phyloP scores from a whole-genome alignment of 2,797 vertebrate genomes.

The Balearica regulorum region DNA sequence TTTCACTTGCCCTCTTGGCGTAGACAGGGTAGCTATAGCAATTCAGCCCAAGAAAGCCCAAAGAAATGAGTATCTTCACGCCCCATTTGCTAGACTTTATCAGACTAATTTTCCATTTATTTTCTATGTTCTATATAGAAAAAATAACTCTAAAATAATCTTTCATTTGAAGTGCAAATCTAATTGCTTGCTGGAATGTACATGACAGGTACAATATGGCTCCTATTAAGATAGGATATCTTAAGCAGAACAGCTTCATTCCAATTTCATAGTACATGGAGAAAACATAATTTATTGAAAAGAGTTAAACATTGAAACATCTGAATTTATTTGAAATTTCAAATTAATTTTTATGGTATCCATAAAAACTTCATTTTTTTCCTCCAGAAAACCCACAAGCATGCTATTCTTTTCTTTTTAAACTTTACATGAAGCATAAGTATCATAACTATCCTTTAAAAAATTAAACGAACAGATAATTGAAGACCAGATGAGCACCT shows the following conservation, averaged over 20 bases:
- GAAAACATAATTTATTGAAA: background rate
- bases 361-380: background rate
- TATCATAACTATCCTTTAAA: background rate
- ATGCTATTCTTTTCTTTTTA: background rate
- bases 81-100: background rate
- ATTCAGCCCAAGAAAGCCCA: background rate
- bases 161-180: background rate
- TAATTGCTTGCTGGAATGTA: rapidly evolving
- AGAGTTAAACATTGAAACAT: background rate
- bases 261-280: background rate
- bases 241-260: background rate
- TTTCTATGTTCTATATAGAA: background rate
- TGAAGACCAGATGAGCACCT: background rate
- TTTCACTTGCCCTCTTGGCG: background rate
- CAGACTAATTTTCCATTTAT: background rate
- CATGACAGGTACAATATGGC: background rate
- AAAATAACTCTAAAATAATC: background rate
- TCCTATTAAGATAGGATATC: background rate
- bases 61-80: background rate
- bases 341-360: background rate
- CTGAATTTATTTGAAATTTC: background rate
- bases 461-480: background rate
- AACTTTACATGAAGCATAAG: background rate
- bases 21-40: background rate
- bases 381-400: background rate